Percentiles rank a stretch among this genome's conserved stretches.
Evolutionary conservation across 2,888 invertebrate genomes (phyloP).

Genomic region (Ditula angustiorana): DNA sequence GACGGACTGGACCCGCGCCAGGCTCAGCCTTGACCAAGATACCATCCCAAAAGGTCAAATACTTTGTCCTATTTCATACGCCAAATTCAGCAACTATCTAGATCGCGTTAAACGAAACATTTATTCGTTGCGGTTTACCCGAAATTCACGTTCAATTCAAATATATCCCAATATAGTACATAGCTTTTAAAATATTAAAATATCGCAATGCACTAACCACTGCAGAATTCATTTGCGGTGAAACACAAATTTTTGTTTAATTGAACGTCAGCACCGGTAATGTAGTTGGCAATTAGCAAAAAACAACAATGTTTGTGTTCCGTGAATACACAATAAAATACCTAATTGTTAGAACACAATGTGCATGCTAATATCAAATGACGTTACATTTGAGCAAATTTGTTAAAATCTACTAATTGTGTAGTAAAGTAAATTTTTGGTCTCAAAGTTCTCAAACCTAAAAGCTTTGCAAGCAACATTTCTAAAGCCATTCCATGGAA

Average conservation of each 20-base stretch:
- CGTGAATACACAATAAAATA: background rate
- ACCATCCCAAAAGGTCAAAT: slow-evolving; percentile 5
- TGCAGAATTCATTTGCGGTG: slow-evolving; percentile 21
- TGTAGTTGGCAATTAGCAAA: slow-evolving; percentile 19
- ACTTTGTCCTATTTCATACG: background rate
- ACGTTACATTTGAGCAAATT: background rate
- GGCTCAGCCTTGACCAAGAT: slow-evolving; percentile 19
- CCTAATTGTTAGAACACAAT: background rate
- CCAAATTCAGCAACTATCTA: background rate
- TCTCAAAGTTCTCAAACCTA: background rate
- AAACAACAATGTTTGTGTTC: background rate
- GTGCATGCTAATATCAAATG: background rate
- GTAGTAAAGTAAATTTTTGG: background rate
- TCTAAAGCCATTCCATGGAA: slow-evolving; percentile 43
- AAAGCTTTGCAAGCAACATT: slow-evolving; percentile 1
- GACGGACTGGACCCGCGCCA: slow-evolving; percentile 12
- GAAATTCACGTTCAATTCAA: slow-evolving; percentile 4
- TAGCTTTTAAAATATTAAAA: slow-evolving; percentile 27
- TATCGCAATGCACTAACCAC: background rate
- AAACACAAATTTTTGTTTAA: slow-evolving; percentile 16
- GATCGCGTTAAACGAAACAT: background rate
- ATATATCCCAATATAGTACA: background rate
- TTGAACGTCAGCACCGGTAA: background rate
- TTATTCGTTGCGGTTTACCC: background rate
- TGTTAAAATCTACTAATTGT: background rate